These are phyloP conservation scores for Gambusia yucatana DNA, from an alignment of 2,797 vertebrate species.

Conservation along the genomic window DNA sequence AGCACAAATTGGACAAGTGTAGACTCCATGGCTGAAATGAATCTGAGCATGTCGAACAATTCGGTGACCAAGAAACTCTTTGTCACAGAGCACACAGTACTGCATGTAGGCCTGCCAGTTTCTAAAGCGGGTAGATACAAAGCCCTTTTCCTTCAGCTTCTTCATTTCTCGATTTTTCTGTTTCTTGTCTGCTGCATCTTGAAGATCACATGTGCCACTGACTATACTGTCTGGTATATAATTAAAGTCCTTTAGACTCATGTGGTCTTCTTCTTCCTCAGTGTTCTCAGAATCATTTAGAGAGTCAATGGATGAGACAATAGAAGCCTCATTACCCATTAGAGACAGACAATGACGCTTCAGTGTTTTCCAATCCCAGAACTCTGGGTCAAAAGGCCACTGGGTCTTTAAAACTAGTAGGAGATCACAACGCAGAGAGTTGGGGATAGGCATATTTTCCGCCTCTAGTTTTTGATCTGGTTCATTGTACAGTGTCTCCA, in stretches of 20 bases:
- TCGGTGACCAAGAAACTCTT: slow-evolving; percentile 96
- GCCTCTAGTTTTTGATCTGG: slow-evolving; percentile 97
- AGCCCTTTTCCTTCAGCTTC: slow-evolving; percentile 91
- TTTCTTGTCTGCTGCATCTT: slow-evolving; percentile 83
- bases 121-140: slow-evolving; percentile 93
- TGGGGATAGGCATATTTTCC: slow-evolving; percentile 93
- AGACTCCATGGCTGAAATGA: slow-evolving; percentile 90
- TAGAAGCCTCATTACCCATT: slow-evolving; percentile 98
- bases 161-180: slow-evolving; percentile 93
- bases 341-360: slow-evolving; percentile 94
- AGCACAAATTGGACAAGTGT: slow-evolving; percentile 95
- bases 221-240: slow-evolving; percentile 82
- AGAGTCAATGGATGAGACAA: slow-evolving; percentile 96
- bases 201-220: slow-evolving; percentile 85
- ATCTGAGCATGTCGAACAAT: slow-evolving; percentile 97
- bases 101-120: slow-evolving; percentile 99
- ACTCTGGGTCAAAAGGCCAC: slow-evolving; percentile 98
- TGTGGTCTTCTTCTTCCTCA: slow-evolving; percentile 83
- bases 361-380: slow-evolving; percentile 98
- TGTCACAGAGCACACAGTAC: slow-evolving; percentile 97
- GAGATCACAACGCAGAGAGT: slow-evolving; percentile 95
- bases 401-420: slow-evolving; percentile 96
- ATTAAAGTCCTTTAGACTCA: slow-evolving; percentile 76
- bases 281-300: slow-evolving; percentile 91
- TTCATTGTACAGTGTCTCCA: slow-evolving; percentile 96